Evolutionary conservation across 2,113 vertebrate species (phyloP).

Genomic region (Camarhynchus parvulus): DNA sequence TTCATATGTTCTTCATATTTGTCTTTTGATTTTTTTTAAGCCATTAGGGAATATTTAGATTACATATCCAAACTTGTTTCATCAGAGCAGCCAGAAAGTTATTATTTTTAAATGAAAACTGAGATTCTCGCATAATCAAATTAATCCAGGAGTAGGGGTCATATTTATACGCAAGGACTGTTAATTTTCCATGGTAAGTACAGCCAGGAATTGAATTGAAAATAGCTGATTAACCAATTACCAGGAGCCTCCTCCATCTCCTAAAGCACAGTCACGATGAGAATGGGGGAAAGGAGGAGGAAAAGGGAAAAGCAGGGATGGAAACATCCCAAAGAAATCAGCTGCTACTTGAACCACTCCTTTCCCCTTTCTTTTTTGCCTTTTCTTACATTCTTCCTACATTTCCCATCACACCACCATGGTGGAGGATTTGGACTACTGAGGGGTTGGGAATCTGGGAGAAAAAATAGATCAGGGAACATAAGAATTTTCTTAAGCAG

Average conservation of each 20-base stretch:
- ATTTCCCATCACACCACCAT: not conserved
- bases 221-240: constrained; percentile 58
- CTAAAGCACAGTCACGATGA: not conserved
- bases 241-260: not conserved
- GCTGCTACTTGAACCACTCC: not conserved
- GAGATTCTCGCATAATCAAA: constrained; percentile 51
- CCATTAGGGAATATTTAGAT: constrained; percentile 15
- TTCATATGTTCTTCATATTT: not conserved
- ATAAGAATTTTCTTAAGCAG: not conserved
- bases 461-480: not conserved
- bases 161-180: constrained; percentile 54
- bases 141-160: constrained; percentile 56
- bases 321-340: not conserved
- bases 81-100: constrained; percentile 23
- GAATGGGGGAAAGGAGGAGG: not conserved
- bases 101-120: constrained; percentile 62
- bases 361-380: not conserved
- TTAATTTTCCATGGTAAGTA: constrained; percentile 43
- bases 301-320: not conserved
- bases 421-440: not conserved
- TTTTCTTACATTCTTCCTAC: not conserved
- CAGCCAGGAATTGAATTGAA: constrained; percentile 52
- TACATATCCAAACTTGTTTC: constrained; percentile 11
- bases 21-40: constrained; percentile 15
- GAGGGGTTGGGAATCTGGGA: not conserved